Evolutionary conservation across 2,888 invertebrate species (phyloP).

Genomic region (Drosophila atripex): DNA sequence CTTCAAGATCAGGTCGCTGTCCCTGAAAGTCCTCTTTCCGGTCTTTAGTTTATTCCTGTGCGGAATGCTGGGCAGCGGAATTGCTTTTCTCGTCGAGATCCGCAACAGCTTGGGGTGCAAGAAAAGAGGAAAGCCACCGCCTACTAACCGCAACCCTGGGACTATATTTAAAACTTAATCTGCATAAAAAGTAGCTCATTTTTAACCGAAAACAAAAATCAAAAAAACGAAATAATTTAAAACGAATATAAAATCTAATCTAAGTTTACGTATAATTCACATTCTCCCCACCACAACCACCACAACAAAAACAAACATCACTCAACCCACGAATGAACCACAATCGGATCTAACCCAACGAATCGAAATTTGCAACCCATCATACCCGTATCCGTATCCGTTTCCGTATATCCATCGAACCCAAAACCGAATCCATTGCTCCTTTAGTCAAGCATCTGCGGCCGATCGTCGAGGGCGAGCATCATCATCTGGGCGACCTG

Average conservation of each 20-base stretch:
- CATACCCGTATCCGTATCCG: conserved; percentile 18
- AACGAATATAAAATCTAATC: conserved; percentile 25
- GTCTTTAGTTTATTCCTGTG: conserved; percentile 51
- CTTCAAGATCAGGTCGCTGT: conserved; percentile 25
- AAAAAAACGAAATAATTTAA: background rate
- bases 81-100: conserved; percentile 53
- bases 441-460: conserved; percentile 72
- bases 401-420: conserved; percentile 12
- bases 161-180: conserved; percentile 20
- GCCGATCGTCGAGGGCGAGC: conserved; percentile 80
- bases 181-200: conserved; percentile 53
- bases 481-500: conserved; percentile 64
- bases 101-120: conserved; percentile 15
- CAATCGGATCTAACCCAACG: conserved; percentile 42
- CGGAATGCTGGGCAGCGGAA: conserved; percentile 45
- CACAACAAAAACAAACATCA: conserved; percentile 29
- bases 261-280: conserved; percentile 52
- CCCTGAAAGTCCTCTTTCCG: conserved; percentile 38
- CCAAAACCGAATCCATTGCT: conserved; percentile 29
- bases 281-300: conserved; percentile 55
- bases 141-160: conserved; percentile 47
- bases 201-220: conserved; percentile 37
- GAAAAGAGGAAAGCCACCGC: background rate
- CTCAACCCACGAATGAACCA: conserved; percentile 43
- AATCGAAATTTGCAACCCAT: conserved; percentile 50